Conservation (phyloP, 2,113 vertebrate species). For the Phrynocephalus versicolor region DNA sequence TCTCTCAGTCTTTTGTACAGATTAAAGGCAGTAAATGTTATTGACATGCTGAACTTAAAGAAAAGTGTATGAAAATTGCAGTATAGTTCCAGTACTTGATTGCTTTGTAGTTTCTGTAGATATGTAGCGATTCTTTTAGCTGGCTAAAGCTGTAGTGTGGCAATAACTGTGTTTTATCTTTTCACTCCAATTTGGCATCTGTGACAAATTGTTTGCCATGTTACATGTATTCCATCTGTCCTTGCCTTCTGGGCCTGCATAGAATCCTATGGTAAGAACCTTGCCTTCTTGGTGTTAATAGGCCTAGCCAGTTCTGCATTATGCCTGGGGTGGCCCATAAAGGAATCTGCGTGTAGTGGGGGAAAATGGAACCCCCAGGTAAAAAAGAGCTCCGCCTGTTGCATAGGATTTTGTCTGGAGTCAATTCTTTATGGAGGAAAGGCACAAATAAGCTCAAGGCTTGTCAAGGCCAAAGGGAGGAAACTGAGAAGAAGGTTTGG, state of each 20-base stretch:
- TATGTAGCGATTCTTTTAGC: constrained; percentile 50
- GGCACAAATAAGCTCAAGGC: not conserved
- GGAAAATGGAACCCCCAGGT: constrained; percentile 31
- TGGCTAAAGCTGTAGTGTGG: constrained; percentile 39
- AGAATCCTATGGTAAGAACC: constrained; percentile 63
- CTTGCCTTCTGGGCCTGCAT: constrained; percentile 54
- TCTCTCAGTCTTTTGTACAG: not conserved
- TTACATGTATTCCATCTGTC: constrained; percentile 62
- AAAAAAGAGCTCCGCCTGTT: constrained; percentile 20
- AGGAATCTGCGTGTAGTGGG: constrained; percentile 46
- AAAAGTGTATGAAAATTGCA: constrained; percentile 8
- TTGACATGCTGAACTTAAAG: not conserved
- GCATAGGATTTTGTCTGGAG: constrained; percentile 4
- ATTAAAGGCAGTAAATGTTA: not conserved
- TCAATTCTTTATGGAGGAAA: not conserved
- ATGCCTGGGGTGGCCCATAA: constrained; percentile 34
- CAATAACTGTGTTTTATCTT: constrained; percentile 67
- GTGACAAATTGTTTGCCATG: constrained; percentile 64
- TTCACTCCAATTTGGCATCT: constrained; percentile 66
- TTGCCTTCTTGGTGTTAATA: constrained; percentile 44
- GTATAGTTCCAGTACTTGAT: not conserved
- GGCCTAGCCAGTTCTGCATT: constrained; percentile 28
- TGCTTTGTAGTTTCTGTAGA: constrained; percentile 37
- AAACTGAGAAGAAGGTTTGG: not conserved
- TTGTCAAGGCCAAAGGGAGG: not conserved